Evolutionary conservation across 2,797 vertebrate genomes (phyloP).

Genomic region (Xyrichtys novacula): DNA sequence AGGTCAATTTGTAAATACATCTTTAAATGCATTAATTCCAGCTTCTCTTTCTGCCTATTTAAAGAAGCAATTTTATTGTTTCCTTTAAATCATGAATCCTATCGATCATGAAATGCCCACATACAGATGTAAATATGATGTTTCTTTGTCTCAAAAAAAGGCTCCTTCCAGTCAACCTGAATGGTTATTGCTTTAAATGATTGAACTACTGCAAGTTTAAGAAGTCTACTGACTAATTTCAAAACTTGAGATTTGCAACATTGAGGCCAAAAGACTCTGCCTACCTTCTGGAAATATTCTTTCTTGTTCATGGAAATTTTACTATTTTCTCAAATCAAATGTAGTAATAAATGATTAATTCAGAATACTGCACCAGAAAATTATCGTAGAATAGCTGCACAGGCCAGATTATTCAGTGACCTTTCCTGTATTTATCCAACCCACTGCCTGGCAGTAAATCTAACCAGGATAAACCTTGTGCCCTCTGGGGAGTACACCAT

Average conservation of each 20-base stretch:
- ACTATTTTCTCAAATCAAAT: constrained; percentile 21
- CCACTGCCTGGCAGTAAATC: constrained; percentile 4
- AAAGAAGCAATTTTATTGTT: no score
- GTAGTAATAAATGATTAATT: constrained; percentile 3
- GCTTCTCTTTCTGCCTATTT: no score
- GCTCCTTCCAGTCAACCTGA: no score
- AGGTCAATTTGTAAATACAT: no score
- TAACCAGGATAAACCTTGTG: constrained; percentile 7
- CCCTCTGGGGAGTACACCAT: constrained; percentile 11
- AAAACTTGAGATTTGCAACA: background rate
- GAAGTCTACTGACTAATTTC: no score
- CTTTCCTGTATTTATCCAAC: constrained; percentile 9
- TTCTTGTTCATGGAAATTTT: constrained; percentile 40
- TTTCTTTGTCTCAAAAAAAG: no score
- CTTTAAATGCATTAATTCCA: no score
- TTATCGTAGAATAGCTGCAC: constrained; percentile 12
- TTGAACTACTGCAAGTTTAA: no score
- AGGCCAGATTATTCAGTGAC: constrained; percentile 3
- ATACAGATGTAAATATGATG: no score
- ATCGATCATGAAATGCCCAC: no score
- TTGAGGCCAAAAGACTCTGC: constrained; percentile 12
- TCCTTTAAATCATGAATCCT: no score
- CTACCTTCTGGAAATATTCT: constrained; percentile 11
- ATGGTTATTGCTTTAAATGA: no score
- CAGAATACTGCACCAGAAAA: constrained; percentile 7